Base-by-base conservation (phyloP, 2,797 vertebrate genomes). In the Microctenopoma stevenorrisi region DNA sequence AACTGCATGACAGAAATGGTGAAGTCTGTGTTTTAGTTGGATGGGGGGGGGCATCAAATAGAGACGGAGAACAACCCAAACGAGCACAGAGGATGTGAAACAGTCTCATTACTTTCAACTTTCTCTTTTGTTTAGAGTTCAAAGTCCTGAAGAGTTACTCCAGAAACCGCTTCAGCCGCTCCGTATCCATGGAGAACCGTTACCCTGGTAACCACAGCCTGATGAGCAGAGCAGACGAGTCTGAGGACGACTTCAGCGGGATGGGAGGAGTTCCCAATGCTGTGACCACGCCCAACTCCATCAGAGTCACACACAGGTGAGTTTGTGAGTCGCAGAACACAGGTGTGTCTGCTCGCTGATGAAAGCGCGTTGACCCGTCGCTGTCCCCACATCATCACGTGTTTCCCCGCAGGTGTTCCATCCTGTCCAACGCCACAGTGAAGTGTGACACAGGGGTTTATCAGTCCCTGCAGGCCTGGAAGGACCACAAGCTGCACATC, bases 401-500 rank as follows among this genome's bases (percentile, higher is more conserved):
- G 50, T 65, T 64, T 43, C 22, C 15, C 52, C 74, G 44, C 83
- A 99, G 97, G 82, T 99, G 97, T 75, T 96, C 93, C 50, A 97
- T 98, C 72, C 89, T 99, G 50, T 90, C 96, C 50, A 98, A 99
- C 0, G 93, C 96, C 49, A 95, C 96, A 0, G 95, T 99, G 42
- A 95, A 95, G 72, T 99, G 97, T 57, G 97, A 99, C 53, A 88
- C 89, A 1, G 94, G 96, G 47, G 86, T 99, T 1, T 99, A 98
- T 79, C 94, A 94, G 84, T 96, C 96, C 13, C 92, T 99, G 64
- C 97, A 98, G 86, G 97, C 97, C 40, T 99, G 97, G 97, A 99
- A 97, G 80, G 97, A 99, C 86, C 97, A 99, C 90, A 98, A 97
- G 79, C 93, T 98, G 50, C 97, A 98, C 79, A 97, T 99, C 1